These are phyloP conservation scores for Brachyptera putata DNA, from an alignment of 2,888 invertebrate genomes.

Conservation along the genomic window DNA sequence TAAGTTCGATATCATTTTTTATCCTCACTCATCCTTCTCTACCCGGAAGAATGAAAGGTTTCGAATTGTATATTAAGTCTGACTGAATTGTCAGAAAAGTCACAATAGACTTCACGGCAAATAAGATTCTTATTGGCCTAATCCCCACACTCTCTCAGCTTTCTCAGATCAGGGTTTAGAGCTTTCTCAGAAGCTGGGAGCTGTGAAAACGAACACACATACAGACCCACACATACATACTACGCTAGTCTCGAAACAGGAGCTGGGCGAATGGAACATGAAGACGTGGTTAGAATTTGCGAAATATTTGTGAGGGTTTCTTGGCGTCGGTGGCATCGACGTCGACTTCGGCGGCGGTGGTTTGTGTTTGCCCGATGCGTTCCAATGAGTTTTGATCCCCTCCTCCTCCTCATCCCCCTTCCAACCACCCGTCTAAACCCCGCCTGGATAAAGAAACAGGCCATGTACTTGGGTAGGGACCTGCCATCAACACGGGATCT, in stretches of 20 bases:
- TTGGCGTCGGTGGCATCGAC: conserved; percentile 10
- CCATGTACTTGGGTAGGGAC: conserved; percentile 4
- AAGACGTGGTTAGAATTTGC: conserved; percentile 26
- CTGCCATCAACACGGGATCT: conserved; percentile 26
- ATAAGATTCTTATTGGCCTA: conserved; percentile 16
- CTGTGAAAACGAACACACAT: conserved; percentile 14
- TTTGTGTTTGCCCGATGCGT: conserved; percentile 6
- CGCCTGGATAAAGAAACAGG: conserved; percentile 19
- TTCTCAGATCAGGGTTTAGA: not conserved
- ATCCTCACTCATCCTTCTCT: too few relatives aligned
- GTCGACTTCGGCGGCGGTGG: conserved; percentile 10
- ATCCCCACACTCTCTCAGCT: not conserved
- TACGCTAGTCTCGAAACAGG: conserved; percentile 21
- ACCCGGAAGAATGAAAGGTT: not conserved
- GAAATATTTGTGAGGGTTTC: conserved; percentile 21
- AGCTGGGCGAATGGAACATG: conserved; percentile 24
- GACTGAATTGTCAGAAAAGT: conserved; percentile 6
- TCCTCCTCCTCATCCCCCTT: too few relatives aligned
- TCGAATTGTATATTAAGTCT: conserved; percentile 3
- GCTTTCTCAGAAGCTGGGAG: not conserved
- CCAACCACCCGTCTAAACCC: too few relatives aligned
- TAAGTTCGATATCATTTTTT: conserved; percentile 11
- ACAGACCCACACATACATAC: conserved; percentile 7
- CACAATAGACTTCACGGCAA: conserved; percentile 13
- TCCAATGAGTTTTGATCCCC: conserved; percentile 24